Conservation (phyloP, 2,888 invertebrate species). For the Panopea generosa region DNA sequence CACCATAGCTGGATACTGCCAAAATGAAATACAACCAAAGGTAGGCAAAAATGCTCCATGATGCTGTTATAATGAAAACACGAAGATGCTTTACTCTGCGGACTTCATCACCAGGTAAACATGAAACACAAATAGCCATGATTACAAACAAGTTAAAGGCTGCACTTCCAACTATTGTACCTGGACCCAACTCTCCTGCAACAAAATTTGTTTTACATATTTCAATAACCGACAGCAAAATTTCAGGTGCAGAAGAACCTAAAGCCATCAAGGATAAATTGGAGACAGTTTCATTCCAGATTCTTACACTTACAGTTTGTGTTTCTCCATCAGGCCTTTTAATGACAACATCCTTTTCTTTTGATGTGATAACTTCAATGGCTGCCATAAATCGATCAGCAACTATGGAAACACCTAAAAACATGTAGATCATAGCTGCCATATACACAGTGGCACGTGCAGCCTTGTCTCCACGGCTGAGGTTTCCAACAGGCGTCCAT, state of each 20-base stretch:
- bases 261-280: slow-evolving; percentile 99
- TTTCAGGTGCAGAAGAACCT: slow-evolving; percentile 99
- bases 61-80: slow-evolving; percentile 98
- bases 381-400: slow-evolving; percentile 99
- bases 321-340: slow-evolving; percentile 94
- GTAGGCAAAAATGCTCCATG: slow-evolving; percentile 99
- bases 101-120: slow-evolving; percentile 95
- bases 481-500: slow-evolving; percentile 92
- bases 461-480: slow-evolving; percentile 89
- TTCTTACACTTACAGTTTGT: slow-evolving; percentile 95
- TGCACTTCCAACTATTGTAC: slow-evolving; percentile 99
- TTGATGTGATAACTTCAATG: slow-evolving; percentile 99
- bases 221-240: slow-evolving; percentile 98
- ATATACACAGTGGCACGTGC: slow-evolving; percentile 97
- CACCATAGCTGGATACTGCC: slow-evolving; percentile 93
- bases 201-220: slow-evolving; percentile 94
- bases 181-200: slow-evolving; percentile 98
- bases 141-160: slow-evolving; percentile 99
- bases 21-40: slow-evolving; percentile 99
- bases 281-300: slow-evolving; percentile 99
- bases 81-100: slow-evolving; percentile 97
- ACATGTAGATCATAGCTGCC: slow-evolving; percentile 94
- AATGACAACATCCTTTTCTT: slow-evolving; percentile 97
- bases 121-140: slow-evolving; percentile 96
- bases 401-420: slow-evolving; percentile 99